A percentile compares a stretch with the other conserved stretches of the same genome.
Conservation (phyloP, 2,113 vertebrate genomes). For the Cebus imitator region DNA sequence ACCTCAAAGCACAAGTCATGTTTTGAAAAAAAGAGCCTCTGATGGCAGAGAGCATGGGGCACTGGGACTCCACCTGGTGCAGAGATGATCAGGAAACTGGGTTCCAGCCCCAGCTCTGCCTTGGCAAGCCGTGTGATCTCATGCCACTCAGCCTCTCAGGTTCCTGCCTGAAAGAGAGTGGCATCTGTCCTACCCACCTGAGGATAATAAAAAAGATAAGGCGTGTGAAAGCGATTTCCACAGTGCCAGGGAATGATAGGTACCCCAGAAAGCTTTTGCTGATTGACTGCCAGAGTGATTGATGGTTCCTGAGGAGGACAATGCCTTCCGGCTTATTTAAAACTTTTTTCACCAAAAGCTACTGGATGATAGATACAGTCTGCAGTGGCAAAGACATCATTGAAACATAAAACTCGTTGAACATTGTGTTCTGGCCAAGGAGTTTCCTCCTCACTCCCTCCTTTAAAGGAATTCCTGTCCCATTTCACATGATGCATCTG, state of each 20-base stretch:
- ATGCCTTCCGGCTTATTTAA: neutral
- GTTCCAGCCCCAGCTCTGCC: neutral
- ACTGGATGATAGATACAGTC: neutral
- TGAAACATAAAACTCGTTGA: neutral
- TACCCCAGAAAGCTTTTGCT: neutral
- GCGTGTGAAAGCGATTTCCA: neutral
- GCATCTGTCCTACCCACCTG: neutral
- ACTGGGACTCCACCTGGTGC: neutral
- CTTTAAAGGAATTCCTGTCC: conserved; percentile 35
- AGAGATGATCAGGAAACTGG: neutral
- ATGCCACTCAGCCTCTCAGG: neutral
- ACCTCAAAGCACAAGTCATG: neutral
- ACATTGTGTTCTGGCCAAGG: neutral
- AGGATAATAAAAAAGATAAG: neutral
- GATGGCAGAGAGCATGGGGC: neutral
- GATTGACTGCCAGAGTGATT: neutral
- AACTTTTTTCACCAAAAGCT: neutral
- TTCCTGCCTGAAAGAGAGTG: neutral
- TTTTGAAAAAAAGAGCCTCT: neutral
- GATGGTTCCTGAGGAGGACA: neutral
- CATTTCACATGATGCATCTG: conserved; percentile 25
- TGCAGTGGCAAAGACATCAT: conserved; percentile 42
- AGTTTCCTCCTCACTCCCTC: neutral
- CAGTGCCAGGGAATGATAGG: neutral
- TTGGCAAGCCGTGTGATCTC: neutral